Conservation (phyloP, 2,888 invertebrate genomes). For the Ecliptopera silaceata region DNA sequence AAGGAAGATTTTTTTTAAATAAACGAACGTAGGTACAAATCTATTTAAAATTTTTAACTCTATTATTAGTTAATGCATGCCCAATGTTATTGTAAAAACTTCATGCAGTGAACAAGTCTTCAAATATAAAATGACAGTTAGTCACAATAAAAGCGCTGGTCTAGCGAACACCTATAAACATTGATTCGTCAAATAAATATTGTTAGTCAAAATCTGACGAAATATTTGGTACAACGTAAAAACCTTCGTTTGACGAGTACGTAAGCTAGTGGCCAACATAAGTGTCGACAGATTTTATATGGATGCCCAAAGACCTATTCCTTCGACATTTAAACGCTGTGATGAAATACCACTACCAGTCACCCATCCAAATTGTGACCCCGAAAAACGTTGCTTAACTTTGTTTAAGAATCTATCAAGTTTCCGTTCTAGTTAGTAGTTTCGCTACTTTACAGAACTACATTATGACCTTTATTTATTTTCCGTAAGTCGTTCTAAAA, state of each 20-base stretch:
- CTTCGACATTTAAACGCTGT: background rate
- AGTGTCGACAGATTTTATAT: background rate
- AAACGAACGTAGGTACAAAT: constrained; percentile 8
- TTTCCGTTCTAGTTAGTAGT: background rate
- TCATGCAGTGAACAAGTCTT: constrained; percentile 23
- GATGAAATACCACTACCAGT: background rate
- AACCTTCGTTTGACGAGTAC: background rate
- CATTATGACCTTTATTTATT: constrained; percentile 15
- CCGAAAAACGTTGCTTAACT: background rate
- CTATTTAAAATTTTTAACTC: constrained; percentile 7
- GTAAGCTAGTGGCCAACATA: background rate
- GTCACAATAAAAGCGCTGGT: constrained; percentile 14
- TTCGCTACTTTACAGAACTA: constrained; percentile 17
- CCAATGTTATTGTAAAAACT: constrained; percentile 15
- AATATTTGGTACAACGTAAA: background rate
- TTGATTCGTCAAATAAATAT: constrained; percentile 13
- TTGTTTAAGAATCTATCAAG: background rate
- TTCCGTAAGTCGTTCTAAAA: constrained; percentile 23
- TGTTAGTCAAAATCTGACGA: constrained; percentile 11
- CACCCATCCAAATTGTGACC: background rate
- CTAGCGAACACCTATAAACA: constrained; percentile 7
- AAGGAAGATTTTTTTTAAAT: constrained; percentile 21
- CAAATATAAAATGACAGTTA: constrained; percentile 19
- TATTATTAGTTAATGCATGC: constrained; percentile 26
- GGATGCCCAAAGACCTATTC: background rate